Conservation (phyloP, 2,888 invertebrate genomes). For the Teinopalpus imperialis region DNA sequence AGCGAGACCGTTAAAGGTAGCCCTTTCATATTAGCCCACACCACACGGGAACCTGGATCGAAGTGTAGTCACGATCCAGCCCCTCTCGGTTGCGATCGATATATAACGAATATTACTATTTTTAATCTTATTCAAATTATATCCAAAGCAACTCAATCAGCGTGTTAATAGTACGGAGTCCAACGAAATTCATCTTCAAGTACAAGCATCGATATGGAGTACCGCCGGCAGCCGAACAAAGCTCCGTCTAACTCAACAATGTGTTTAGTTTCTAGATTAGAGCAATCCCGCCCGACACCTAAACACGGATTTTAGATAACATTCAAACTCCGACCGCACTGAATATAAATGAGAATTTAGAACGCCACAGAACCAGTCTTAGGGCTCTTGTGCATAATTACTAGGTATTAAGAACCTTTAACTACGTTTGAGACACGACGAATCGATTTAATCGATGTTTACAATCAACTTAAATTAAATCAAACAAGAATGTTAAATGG, state of each 20-base stretch:
- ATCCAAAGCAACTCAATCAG: too few species aligned
- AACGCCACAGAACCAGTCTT: constrained; percentile 63
- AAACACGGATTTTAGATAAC: constrained; percentile 82
- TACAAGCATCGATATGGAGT: constrained; percentile 11
- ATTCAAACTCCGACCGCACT: constrained; percentile 78
- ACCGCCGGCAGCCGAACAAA: constrained; percentile 62
- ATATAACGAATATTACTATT: too few species aligned
- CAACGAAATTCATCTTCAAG: constrained; percentile 4
- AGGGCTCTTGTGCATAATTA: constrained; percentile 73
- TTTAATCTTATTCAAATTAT: too few species aligned
- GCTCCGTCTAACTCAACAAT: constrained; percentile 72
- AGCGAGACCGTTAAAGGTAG: too few species aligned
- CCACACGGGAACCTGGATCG: too few species aligned
- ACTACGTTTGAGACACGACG: constrained; percentile 54
- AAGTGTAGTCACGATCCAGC: too few species aligned
- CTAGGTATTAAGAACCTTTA: constrained; percentile 48
- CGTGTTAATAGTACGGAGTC: constrained; percentile 13
- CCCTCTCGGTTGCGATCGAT: too few species aligned
- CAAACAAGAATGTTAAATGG: too few species aligned
- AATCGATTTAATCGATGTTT: constrained; percentile 58
- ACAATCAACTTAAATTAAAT: constrained; percentile 44
- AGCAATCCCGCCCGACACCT: constrained; percentile 78
- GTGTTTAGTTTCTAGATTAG: constrained; percentile 80
- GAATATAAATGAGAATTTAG: constrained; percentile 81
- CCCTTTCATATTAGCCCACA: too few species aligned